Evolutionary conservation across 2,113 vertebrate species (phyloP).

Genomic region (Pyxicephalus adspersus): DNA sequence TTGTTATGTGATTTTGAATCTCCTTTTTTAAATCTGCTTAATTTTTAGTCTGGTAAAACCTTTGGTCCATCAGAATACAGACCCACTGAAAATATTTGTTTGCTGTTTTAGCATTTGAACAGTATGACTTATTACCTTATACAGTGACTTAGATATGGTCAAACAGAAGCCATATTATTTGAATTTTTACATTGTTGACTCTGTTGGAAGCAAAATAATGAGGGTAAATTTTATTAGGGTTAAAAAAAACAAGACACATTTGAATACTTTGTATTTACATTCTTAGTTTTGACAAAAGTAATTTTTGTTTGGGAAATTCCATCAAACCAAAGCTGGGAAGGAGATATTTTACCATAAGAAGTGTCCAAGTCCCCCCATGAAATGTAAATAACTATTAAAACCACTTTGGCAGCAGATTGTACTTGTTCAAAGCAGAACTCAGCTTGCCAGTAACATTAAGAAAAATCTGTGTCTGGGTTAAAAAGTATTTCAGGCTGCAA

Average conservation of each 20-base stretch:
- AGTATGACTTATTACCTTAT: background rate
- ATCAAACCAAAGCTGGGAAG: background rate
- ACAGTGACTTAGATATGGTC: background rate
- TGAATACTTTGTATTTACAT: background rate
- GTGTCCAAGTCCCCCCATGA: background rate
- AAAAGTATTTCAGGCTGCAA: background rate
- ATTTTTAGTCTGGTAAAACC: too few species aligned
- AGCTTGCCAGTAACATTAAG: background rate
- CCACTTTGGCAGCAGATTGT: background rate
- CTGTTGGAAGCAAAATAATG: background rate
- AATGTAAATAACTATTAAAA: constrained; percentile 11
- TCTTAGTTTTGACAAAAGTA: background rate
- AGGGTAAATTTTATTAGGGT: background rate
- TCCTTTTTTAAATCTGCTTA: too few species aligned
- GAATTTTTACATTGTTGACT: background rate
- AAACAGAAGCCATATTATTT: background rate
- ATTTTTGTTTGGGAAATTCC: background rate
- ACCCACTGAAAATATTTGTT: too few species aligned
- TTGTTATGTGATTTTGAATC: too few species aligned
- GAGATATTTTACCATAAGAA: background rate
- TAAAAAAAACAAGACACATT: background rate
- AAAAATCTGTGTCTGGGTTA: background rate
- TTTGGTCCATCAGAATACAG: too few species aligned
- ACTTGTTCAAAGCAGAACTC: background rate
- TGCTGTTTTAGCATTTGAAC: background rate